Percentiles rank a stretch among this genome's conserved stretches.
Evolutionary conservation across 2,113 vertebrate genomes (phyloP).

Genomic region (Poeciliopsis prolifica): DNA sequence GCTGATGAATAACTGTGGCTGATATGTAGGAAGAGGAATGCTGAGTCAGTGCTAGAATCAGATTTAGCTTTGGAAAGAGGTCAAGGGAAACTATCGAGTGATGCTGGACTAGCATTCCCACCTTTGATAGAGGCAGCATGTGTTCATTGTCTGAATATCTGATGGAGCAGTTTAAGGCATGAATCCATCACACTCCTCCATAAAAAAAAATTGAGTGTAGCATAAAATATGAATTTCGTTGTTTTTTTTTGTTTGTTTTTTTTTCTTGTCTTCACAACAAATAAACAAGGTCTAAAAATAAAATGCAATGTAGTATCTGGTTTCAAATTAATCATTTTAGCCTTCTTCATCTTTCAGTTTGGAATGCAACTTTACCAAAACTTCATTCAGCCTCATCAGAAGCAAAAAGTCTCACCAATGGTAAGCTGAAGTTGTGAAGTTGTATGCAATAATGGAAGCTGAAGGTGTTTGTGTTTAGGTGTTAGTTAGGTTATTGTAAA

Average conservation of each 20-base stretch:
- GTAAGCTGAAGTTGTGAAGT: constrained; percentile 75
- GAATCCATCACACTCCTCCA: constrained; percentile 28
- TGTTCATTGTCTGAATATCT: constrained; percentile 61
- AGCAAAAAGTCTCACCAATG: constrained; percentile 89
- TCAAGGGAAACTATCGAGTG: constrained; percentile 52
- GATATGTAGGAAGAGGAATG: constrained; percentile 50
- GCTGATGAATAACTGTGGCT: constrained; percentile 40
- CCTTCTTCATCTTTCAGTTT: constrained; percentile 80
- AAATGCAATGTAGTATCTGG: constrained; percentile 6
- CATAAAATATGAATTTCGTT: background rate
- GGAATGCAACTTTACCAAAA: constrained; percentile 97
- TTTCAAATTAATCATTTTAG: constrained; percentile 1
- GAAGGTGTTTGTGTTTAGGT: background rate
- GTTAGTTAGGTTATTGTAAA: background rate
- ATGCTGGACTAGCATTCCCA: constrained; percentile 51
- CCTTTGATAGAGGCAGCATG: constrained; percentile 54
- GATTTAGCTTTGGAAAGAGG: constrained; percentile 57
- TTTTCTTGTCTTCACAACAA: background rate
- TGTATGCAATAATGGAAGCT: background rate
- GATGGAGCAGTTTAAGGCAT: constrained; percentile 40
- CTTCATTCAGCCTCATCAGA: constrained; percentile 91
- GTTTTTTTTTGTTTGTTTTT: background rate
- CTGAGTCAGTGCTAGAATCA: constrained; percentile 62
- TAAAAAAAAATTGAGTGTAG: constrained; percentile 25
- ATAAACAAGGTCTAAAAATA: constrained; percentile 5